Base-by-base conservation (phyloP, 2,888 invertebrate genomes). In the Zaprionus obscuricornis region DNA sequence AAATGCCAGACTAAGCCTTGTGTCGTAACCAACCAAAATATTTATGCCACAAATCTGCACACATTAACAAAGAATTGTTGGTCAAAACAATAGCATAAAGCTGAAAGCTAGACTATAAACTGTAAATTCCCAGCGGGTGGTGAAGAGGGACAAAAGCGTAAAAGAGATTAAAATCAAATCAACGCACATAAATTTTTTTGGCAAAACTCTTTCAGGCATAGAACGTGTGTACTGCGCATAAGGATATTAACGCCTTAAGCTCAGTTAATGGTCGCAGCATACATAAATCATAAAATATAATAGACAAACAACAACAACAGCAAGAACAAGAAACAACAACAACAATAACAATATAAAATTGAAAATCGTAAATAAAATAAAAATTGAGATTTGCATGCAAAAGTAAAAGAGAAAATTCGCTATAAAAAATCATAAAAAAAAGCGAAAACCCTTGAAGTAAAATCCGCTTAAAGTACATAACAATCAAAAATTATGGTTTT, bases 401-500 rank as follows among this genome's bases (percentile, higher is more conserved):
- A 10, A 20, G 39, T 43, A 26, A 31, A 8, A 31, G n/a, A 31
- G 18, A 24, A 49, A 13, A 24, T 36, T 33, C 46, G 18, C 49
- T 36, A 43, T 54, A 63, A 40, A 27, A 29, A 14, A 20, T n/a
- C n/a, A n/a, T n/a, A 11, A 31, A 20, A 5, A 13, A 10, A 24
- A 22, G 7, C 29, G n/a, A 4, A 17, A 20, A 26, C 5, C 6
- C 39, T n/a, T 17, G 11, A 13, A 29, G 7, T 11, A 6, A 64
- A 74, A 74, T 74, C 74, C 64, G 60, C 73, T 78, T 78, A 68
- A 79, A 85, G 73, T 63, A 70, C 63, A 73, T 68, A 62, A 81
- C 78, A 85, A 79, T 79, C 66, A 77, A 69, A 77, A 64, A 82
- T 77, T 67, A 79, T 84, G 81, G 62, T 77, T 67, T 81, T 66